Conservation (phyloP, 2,888 invertebrate genomes). For the Desoria tigrina region DNA sequence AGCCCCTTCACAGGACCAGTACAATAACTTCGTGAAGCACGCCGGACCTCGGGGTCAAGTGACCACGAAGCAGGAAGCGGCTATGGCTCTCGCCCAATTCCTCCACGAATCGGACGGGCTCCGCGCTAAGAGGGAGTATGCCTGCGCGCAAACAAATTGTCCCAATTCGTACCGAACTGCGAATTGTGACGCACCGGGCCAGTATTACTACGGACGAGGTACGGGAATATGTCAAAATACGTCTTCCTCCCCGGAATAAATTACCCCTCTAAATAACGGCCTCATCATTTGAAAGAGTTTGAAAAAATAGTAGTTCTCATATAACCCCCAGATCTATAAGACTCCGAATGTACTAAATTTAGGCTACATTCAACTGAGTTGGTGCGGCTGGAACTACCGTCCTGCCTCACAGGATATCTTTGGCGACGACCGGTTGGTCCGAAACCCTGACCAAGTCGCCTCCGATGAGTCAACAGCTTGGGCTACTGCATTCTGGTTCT, state of each 20-base stretch:
- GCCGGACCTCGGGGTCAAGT: constrained; percentile 34
- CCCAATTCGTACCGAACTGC: constrained; percentile 36
- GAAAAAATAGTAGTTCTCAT: background rate
- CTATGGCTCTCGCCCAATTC: constrained; percentile 48
- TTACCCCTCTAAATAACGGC: no score
- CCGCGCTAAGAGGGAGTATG: constrained; percentile 38
- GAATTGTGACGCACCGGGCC: constrained; percentile 31
- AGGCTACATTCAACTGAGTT: constrained; percentile 46
- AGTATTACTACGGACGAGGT: constrained; percentile 30
- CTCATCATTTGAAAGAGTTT: background rate
- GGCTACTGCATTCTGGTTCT: constrained; percentile 47
- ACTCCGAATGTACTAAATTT: constrained; percentile 4
- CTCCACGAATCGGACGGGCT: constrained; percentile 48
- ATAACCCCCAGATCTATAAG: background rate
- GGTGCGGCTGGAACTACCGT: constrained; percentile 47
- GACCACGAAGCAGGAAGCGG: constrained; percentile 42
- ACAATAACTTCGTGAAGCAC: constrained; percentile 30
- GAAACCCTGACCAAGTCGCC: constrained; percentile 42
- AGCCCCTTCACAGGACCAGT: constrained; percentile 33
- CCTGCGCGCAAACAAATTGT: constrained; percentile 31
- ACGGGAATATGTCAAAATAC: no score
- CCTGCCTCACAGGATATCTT: constrained; percentile 35
- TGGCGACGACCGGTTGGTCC: constrained; percentile 34
- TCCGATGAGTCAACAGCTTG: constrained; percentile 38
- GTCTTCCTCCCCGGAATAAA: constrained; percentile 31